A percentile compares a stretch with the other conserved stretches of the same genome.
Conservation (phyloP, 2,797 vertebrate genomes). For the Hippoglossus hippoglossus region DNA sequence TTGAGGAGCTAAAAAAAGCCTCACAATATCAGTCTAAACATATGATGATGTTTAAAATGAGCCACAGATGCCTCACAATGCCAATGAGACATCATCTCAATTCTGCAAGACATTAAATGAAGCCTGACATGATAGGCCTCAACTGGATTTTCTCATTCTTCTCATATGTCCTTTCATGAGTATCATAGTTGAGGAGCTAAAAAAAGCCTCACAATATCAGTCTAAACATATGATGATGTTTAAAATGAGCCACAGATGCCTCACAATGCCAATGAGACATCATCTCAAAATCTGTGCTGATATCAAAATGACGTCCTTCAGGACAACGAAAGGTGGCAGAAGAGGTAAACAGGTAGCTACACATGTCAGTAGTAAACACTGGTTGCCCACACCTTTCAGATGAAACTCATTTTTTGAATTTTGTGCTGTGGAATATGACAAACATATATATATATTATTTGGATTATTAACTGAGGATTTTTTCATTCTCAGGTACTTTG, state of each 20-base stretch:
- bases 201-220: background rate
- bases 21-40: background rate
- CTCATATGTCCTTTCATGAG: background rate
- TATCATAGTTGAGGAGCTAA: background rate
- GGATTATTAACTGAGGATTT: background rate
- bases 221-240: background rate
- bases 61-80: too few species aligned
- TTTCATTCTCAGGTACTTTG: background rate
- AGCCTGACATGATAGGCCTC: background rate
- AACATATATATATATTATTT: background rate
- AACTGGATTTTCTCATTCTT: background rate
- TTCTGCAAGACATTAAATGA: background rate
- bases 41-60: background rate
- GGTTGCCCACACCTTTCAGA: background rate
- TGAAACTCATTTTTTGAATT: background rate
- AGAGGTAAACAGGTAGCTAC: background rate
- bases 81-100: background rate
- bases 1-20: background rate
- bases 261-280: background rate
- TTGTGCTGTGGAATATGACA: background rate
- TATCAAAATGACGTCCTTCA: background rate
- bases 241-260: background rate
- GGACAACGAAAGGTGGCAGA: background rate
- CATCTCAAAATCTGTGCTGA: background rate
- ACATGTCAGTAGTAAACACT: background rate